Conservation (phyloP, 2,797 vertebrate genomes). For the Loris lydekkerianus region DNA sequence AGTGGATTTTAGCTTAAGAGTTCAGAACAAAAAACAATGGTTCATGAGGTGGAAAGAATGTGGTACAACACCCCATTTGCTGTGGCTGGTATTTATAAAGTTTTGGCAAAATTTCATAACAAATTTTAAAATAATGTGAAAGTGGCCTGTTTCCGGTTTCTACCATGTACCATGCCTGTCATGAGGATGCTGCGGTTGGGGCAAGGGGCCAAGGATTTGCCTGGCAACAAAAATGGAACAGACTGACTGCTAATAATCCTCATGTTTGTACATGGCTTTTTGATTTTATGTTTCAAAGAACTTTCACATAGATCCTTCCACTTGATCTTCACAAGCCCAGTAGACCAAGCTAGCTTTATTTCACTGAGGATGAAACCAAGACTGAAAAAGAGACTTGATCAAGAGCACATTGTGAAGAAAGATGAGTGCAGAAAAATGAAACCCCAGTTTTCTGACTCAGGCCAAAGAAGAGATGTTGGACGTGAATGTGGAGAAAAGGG, state of each 20-base stretch:
- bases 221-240: slow-evolving; percentile 70
- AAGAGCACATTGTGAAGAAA: neutral
- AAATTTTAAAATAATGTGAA: slow-evolving; percentile 84
- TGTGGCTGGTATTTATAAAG: slow-evolving; percentile 82
- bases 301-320: neutral
- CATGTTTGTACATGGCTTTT: slow-evolving; percentile 4
- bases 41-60: slow-evolving; percentile 83
- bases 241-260: slow-evolving; percentile 65
- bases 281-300: slow-evolving; percentile 48
- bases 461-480: neutral
- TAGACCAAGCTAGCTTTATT: neutral
- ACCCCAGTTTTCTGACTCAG: slow-evolving; percentile 29
- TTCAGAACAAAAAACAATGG: slow-evolving; percentile 79
- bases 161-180: slow-evolving; percentile 65
- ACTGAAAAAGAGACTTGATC: neutral
- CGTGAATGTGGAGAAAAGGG: no score
- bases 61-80: slow-evolving; percentile 58
- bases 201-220: slow-evolving; percentile 76
- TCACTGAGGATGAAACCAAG: neutral
- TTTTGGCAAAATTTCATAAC: slow-evolving; percentile 84
- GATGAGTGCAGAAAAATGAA: neutral
- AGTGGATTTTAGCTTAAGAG: slow-evolving; percentile 24
- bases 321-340: neutral
- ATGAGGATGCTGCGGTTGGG: slow-evolving; percentile 76
- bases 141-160: slow-evolving; percentile 80